phyloP scores from a whole-genome alignment of 2,888 invertebrate species.

The Coelopa pilipes region DNA sequence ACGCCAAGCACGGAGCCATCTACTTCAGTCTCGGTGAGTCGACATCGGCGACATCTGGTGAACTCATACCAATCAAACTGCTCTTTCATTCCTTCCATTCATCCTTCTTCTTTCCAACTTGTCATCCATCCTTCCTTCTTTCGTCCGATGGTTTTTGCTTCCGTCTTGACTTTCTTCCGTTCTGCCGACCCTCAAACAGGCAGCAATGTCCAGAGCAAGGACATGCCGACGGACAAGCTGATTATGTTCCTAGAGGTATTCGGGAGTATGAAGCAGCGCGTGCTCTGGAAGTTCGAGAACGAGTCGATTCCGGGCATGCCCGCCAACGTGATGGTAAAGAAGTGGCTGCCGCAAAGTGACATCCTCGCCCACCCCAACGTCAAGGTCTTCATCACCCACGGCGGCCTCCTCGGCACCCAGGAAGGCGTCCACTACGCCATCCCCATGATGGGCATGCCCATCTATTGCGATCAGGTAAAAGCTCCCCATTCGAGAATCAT shows the following conservation, averaged over 20 bases:
- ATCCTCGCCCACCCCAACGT: slow-evolving; percentile 67
- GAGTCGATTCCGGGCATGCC: slow-evolving; percentile 63
- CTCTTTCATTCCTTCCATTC: not conserved
- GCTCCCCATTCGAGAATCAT: not conserved
- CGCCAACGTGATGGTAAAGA: slow-evolving; percentile 66
- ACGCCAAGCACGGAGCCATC: slow-evolving; percentile 66
- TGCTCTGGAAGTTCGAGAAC: slow-evolving; percentile 69
- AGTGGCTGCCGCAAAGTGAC: slow-evolving; percentile 70
- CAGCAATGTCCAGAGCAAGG: slow-evolving; percentile 66
- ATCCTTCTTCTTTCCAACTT: not conserved
- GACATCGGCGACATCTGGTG: not conserved
- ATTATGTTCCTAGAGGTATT: slow-evolving; percentile 66
- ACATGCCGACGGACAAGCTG: slow-evolving; percentile 64
- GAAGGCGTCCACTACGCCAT: slow-evolving; percentile 66
- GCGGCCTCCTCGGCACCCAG: slow-evolving; percentile 66
- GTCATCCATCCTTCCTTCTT: not conserved
- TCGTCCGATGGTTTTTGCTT: not conserved
- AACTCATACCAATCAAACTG: not conserved
- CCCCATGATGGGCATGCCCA: slow-evolving; percentile 67
- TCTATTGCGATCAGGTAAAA: slow-evolving; percentile 66
- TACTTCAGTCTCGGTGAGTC: slow-evolving; percentile 67
- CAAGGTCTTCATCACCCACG: slow-evolving; percentile 68
- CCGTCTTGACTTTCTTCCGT: too few relatives aligned
- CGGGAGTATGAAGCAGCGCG: slow-evolving; percentile 63
- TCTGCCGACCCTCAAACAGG: slow-evolving; percentile 61